Base-by-base conservation (phyloP, 2,113 vertebrate species). In the Haemorhous mexicanus region DNA sequence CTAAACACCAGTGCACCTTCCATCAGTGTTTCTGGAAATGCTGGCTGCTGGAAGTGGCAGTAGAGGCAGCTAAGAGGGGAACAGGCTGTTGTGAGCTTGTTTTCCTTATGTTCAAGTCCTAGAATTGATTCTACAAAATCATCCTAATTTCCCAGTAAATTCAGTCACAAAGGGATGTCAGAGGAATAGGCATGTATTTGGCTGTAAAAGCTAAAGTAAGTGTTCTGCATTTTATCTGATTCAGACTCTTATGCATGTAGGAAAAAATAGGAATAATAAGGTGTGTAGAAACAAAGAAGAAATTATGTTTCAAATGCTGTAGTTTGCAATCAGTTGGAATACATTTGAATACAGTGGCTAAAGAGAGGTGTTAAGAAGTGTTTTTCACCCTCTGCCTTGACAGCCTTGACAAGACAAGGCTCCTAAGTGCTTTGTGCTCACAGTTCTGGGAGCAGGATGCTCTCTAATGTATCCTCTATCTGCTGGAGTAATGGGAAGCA, bases 1-100 rank as follows among this genome's bases (percentile, higher is more conserved):
- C n/a, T 37, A 70, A 84, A 62, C 9, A 46, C 5, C 15, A 52
- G 28, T 1, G 0, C 0, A 0, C 17, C 44, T 89, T 89, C 49
- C 22, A 21, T 47, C 30, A 27, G 15, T 49, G 4, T 74, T 44
- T 22, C 5, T 24, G 22, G 39, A 27, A 81, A 49, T 41, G 28
- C 50, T 86, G 55, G 28, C 43, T 43, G 23, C 69, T 84, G 43
- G 46, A 39, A 35, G 35, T 33, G 74, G 37, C 0, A 0, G 9
- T 6, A 63, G 35, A 66, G 15, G 11, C 37, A 66, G 18, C 33
- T 75, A 14, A 82, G 77, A 52, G 59, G 37, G 33, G 12, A n/a
- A 19, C 6, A 19, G 46, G 39, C 53, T 77, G 9, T 87, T 89
- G 46, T 0, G 0, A 77, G 17, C 18, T 84, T 46, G 14, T 87